phyloP scores from a whole-genome alignment of 2,797 vertebrate genomes.

The Cuculus canorus region DNA sequence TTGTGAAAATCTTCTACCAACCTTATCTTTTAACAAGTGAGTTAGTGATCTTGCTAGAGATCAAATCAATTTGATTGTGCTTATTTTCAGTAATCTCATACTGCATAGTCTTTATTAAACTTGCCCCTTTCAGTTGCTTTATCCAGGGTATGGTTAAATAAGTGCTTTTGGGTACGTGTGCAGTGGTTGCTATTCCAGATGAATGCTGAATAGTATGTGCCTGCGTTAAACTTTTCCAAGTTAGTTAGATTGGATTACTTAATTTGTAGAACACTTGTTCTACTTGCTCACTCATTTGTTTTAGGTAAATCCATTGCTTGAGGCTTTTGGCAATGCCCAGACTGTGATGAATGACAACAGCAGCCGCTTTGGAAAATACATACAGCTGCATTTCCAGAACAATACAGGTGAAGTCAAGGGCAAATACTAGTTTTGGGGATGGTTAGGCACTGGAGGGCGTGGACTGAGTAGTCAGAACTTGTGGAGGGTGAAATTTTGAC shows the following conservation, averaged over 20 bases:
- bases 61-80: background rate
- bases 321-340: conserved; percentile 84
- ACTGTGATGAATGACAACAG: conserved; percentile 85
- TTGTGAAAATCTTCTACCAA: background rate
- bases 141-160: background rate
- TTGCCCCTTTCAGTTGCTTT: background rate
- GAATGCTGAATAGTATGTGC: background rate
- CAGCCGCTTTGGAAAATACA: conserved; percentile 81
- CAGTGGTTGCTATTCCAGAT: background rate
- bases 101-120: background rate
- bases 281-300: background rate
- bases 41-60: background rate
- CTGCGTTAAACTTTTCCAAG: background rate
- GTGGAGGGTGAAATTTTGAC: background rate
- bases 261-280: background rate
- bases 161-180: background rate
- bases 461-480: background rate
- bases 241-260: background rate
- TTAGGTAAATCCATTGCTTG: conserved; percentile 82
- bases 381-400: conserved; percentile 79
- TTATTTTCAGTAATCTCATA: background rate
- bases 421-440: background rate
- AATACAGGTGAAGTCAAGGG: conserved; percentile 66
- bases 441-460: background rate
- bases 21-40: background rate